phyloP scores from a whole-genome alignment of 2,113 vertebrate species.

The Progne subis region DNA sequence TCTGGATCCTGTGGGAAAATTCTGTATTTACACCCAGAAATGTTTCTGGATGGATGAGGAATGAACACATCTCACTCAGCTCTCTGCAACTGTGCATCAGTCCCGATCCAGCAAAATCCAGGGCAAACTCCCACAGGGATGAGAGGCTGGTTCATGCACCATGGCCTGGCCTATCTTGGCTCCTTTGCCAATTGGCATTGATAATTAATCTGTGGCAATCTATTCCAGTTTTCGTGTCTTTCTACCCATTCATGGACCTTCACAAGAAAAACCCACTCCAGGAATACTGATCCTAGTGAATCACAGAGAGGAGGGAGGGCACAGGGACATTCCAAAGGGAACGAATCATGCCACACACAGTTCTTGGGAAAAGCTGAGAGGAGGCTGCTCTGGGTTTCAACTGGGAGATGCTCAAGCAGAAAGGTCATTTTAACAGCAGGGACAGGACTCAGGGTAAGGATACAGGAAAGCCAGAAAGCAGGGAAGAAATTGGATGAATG shows the following conservation, averaged over 20 bases:
- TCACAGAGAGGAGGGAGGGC: background rate
- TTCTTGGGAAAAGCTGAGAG: background rate
- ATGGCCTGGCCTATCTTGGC: background rate
- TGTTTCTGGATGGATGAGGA: background rate
- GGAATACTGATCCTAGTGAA: background rate
- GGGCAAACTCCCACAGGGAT: background rate
- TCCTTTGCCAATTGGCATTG: background rate
- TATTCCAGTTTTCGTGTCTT: background rate
- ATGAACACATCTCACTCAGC: background rate
- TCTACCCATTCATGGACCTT: background rate
- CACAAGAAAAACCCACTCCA: background rate
- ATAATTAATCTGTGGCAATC: background rate
- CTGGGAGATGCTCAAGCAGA: background rate
- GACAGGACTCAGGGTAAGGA: background rate
- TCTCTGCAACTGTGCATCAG: background rate
- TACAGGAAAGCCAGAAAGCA: background rate
- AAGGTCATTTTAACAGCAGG: background rate
- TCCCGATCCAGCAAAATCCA: background rate
- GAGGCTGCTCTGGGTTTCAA: background rate
- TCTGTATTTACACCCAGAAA: background rate
- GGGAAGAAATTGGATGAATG: background rate
- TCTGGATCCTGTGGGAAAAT: background rate
- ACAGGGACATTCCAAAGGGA: background rate
- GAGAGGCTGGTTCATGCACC: background rate
- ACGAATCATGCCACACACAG: accelerated